These are phyloP conservation scores for Hypotaenidia okinawae DNA, from an alignment of 2,797 vertebrate species.

Conservation along the genomic window DNA sequence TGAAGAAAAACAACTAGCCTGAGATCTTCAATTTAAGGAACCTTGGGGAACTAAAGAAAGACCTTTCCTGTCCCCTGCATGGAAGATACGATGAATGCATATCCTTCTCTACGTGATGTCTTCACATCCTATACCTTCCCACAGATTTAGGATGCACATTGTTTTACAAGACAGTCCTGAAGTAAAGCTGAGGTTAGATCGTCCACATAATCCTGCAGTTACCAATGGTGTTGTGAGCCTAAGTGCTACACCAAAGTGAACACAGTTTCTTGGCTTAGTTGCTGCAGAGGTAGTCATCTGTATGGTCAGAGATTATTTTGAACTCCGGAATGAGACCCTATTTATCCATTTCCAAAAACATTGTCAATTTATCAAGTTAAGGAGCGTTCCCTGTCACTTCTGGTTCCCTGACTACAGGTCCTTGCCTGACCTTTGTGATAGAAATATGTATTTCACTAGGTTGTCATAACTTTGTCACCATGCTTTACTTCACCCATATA, in stretches of 20 bases:
- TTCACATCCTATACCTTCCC: not conserved
- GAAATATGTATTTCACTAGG: not conserved
- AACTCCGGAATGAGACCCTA: not conserved
- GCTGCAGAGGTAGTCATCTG: not conserved
- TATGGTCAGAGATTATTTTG: not conserved
- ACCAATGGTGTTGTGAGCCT: not conserved
- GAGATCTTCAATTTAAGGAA: not conserved
- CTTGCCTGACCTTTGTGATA: not conserved
- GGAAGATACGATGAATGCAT: not conserved
- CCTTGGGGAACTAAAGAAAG: not conserved
- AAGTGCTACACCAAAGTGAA: not conserved
- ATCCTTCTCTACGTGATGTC: not conserved
- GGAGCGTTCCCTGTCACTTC: not conserved
- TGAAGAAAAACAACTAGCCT: not conserved
- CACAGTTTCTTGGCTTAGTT: not conserved
- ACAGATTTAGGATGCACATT: not conserved
- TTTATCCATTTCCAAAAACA: not conserved
- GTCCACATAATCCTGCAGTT: not conserved
- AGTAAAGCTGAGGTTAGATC: not conserved
- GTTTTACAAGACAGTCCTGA: not conserved
- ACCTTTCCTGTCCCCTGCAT: not conserved
- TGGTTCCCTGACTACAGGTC: not conserved
- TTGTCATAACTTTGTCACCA: rapidly evolving
- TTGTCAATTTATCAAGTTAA: not conserved
- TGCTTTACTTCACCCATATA: not conserved